Conservation (phyloP, 2,113 vertebrate genomes). For the Daubentonia madagascariensis region DNA sequence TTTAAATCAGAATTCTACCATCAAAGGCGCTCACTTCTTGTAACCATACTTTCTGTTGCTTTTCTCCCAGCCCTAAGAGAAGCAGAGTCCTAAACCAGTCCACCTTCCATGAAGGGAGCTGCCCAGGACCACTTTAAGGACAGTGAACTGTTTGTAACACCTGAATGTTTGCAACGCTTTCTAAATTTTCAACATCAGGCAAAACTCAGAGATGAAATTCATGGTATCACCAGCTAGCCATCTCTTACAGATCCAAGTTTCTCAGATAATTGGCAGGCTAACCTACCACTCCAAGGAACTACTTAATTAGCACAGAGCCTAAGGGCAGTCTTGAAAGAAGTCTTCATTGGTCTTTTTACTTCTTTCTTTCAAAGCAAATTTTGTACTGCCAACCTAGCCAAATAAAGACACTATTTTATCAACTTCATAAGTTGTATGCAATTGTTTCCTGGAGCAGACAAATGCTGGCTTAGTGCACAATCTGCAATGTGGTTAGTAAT, state of each 20-base stretch:
- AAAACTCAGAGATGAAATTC: not conserved
- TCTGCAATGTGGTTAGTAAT: not conserved
- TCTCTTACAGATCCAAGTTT: not conserved
- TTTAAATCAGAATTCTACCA: not conserved
- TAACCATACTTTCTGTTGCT: not conserved
- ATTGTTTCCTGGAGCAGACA: not conserved
- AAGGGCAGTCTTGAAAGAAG: not conserved
- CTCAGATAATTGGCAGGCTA: not conserved
- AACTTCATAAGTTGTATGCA: not conserved
- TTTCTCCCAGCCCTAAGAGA: not conserved
- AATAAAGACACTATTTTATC: not conserved
- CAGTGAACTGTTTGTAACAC: not conserved
- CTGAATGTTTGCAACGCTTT: not conserved
- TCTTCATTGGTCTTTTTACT: not conserved
- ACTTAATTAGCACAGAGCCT: not conserved
- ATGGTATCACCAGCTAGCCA: not conserved
- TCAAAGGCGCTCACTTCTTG: not conserved
- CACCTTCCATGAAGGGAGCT: not conserved
- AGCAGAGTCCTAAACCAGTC: not conserved
- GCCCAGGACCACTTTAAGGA: not conserved
- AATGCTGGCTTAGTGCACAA: not conserved
- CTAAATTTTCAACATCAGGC: not conserved
- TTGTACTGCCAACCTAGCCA: not conserved
- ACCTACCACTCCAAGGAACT: not conserved
- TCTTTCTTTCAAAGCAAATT: constrained; percentile 31